These are phyloP conservation scores for Leucoraja erinaceus DNA, from an alignment of 2,113 vertebrate genomes.

Conservation along the genomic window DNA sequence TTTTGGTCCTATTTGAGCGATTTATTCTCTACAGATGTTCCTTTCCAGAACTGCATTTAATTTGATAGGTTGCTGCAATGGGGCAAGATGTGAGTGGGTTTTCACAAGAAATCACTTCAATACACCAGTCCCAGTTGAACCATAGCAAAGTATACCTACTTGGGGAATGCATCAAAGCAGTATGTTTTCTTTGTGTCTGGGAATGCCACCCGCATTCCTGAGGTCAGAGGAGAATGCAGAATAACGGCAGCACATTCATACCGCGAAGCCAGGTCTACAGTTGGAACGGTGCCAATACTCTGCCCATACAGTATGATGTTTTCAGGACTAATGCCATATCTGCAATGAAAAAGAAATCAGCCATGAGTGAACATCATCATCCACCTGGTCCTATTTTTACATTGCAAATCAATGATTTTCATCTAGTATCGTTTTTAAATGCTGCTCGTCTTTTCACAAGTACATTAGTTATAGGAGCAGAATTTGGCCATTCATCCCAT, in stretches of 20 bases:
- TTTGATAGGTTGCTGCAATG: not conserved
- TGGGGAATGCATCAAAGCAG: constrained; percentile 93
- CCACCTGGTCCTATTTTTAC: not conserved
- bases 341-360: constrained; percentile 45
- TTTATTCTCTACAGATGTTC: not conserved
- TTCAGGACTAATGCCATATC: constrained; percentile 88
- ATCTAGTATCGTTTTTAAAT: too few relatives aligned
- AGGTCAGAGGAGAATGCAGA: constrained; percentile 87
- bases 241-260: constrained; percentile 90
- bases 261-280: constrained; percentile 84
- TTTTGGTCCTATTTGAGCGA: not conserved
- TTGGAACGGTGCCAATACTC: constrained; percentile 91
- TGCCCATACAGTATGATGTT: constrained; percentile 90
- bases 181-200: constrained; percentile 95
- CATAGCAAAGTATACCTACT: constrained; percentile 61
- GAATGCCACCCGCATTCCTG: constrained; percentile 93
- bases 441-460: too few relatives aligned
- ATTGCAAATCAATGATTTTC: not conserved
- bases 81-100: not conserved
- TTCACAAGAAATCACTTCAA: not conserved
- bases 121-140: not conserved
- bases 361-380: not conserved
- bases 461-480: too few relatives aligned
- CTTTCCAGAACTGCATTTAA: not conserved
- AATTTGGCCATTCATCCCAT: too few relatives aligned